Percentiles rank a stretch among this genome's conserved stretches.
Evolutionary conservation across 92 coral and sea anemone genomes (phyloP).

Genomic region (Scolanthus callimorphus): DNA sequence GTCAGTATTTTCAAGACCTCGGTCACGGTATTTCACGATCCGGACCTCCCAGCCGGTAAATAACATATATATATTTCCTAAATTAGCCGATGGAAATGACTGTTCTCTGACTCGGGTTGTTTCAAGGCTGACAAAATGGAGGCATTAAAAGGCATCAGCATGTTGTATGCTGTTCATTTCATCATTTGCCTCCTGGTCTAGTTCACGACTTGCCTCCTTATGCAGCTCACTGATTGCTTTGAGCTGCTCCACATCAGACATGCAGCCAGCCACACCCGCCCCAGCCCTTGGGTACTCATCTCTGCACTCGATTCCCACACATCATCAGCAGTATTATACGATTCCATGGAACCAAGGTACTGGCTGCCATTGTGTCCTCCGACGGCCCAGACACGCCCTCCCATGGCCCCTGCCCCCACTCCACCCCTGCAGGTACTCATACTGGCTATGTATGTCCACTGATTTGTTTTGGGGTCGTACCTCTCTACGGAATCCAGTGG

Average conservation of each 20-base stretch:
- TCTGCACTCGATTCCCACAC: conserved; percentile 79
- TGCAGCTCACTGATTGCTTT: conserved; percentile 7
- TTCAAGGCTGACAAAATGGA: too few species aligned
- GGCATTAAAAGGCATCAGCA: too few species aligned
- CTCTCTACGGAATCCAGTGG: conserved; percentile 91
- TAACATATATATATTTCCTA: too few species aligned
- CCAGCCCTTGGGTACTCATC: conserved; percentile 93
- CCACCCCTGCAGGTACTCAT: conserved; percentile 95
- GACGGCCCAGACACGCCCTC: conserved; percentile 91
- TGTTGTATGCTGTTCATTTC: too few species aligned
- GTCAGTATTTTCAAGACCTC: too few species aligned
- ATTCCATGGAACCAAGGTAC: conserved; percentile 88
- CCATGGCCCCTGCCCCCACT: conserved; percentile 94
- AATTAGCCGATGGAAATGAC: too few species aligned
- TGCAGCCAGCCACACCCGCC: conserved; percentile 86
- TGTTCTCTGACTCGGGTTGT: too few species aligned
- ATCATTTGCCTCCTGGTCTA: too few species aligned
- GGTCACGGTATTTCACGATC: too few species aligned
- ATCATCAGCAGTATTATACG: conserved; percentile 69
- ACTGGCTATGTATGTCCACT: conserved; percentile 82
- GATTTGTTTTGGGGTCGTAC: conserved; percentile 66
- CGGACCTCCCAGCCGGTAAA: too few species aligned
- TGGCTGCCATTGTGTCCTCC: conserved; percentile 96
- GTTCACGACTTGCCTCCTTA: background rate
- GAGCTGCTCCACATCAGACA: conserved; percentile 63